Evolutionary conservation across 2,113 vertebrate species (phyloP), one percentile per base, ranked within the genome.

Genomic region (Alethe castanea): DNA sequence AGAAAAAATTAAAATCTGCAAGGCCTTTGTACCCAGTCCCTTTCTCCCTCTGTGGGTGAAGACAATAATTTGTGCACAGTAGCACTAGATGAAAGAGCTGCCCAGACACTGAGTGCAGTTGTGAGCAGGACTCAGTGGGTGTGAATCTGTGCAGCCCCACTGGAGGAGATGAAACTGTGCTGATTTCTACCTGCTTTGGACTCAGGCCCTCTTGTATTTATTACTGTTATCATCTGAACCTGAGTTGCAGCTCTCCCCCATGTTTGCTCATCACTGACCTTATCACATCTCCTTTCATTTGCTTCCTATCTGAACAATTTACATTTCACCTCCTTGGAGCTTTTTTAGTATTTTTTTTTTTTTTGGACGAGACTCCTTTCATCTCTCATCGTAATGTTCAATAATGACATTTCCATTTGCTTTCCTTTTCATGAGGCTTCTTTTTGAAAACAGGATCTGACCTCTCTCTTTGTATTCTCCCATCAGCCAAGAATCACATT

Each of bases 371-470:
- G 85, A 9, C 64, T 94, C 87, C 95, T 97, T 97, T 97, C 95
- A 97, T 97, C 96, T 96, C 88, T 92, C 88, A 60, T 91, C 90
- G 40, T 97, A 96, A 95, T 97, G 95, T 77, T 96, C 95, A 95
- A 71, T 97, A 97, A 97, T 95, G 92, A 94, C 95, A 95, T 94
- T 96, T 96, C 96, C 94, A 96, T 97, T 97, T 97, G 77, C 95
- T 97, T 96, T 54, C 38, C 77, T 91, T 96, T 95, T 96, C 95
- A 90, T 81, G 38, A 95, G 56, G 76, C 53, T 95, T 45, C 91
- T 74, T 79, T 97, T 84, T 85, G 94, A 91, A 97, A 94, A 95
- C 79, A 81, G 76, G 60, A 96, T 90, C 81, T 95, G 96, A 90
- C 93, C 92, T 95, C 80, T 74, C 36, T 31, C 73, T 97, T 96